Base-by-base conservation (phyloP, 2,797 vertebrate genomes). In the Sylvia borin region DNA sequence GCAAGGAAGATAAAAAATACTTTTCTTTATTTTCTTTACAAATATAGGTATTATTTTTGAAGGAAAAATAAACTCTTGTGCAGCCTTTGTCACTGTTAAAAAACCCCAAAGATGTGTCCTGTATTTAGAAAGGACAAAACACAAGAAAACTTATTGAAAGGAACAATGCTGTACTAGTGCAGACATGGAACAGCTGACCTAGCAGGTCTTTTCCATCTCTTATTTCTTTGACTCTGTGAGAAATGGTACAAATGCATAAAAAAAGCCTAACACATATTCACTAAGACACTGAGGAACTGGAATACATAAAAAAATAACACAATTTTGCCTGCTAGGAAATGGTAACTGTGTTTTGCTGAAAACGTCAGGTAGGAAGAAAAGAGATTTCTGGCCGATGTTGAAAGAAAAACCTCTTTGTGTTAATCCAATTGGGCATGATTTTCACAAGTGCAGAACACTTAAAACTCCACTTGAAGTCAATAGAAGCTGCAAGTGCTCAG, bases 391-490 rank as follows among this genome's bases (percentile, higher is more conserved):
- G 88, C 71, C 25, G 29, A 71, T 85, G 85, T 68, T 90, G 91
- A 95, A 96, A 96, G 89, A 85, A 95, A 96, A 96, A 85, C n/a
- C 73, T 93, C 89, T 93, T 84, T 95, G 95, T 95, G 91, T 45
- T 94, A 96, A 96, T 96, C 85, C 77, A 95, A 91, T 92, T 95
- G 93, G 95, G 90, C 88, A 79, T 93, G 96, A 96, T 96, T 97
- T 96, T 89, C 85, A 91, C 93, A 74, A 96, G 90, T 80, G 92
- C 90, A 90, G 61, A 95, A 86, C 83, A 85, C 94, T 96, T 95
- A 97, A 92, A 95, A 96, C 94, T 96, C 83, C 93, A 96, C 94
- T 96, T 88, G 83, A 96, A 97, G 96, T 96, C 95, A 96, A 95
- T 83, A 96, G 83, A 94, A 96, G 92, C 96, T 96, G 94, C 92